These are phyloP conservation scores for Drosophila putrida DNA, from an alignment of 2,888 invertebrate genomes.

Conservation along the genomic window DNA sequence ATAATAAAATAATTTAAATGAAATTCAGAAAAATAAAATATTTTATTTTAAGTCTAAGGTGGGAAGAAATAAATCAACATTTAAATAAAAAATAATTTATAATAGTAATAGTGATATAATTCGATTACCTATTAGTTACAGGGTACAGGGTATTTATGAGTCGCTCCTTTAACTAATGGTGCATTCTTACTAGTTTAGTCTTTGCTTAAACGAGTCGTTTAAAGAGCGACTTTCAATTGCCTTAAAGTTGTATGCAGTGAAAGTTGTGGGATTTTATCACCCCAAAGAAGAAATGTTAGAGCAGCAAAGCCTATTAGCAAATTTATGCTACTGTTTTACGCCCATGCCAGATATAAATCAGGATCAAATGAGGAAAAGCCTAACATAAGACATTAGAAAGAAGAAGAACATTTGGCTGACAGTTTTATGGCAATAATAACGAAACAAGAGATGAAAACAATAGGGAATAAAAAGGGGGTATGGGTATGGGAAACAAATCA, in stretches of 20 bases:
- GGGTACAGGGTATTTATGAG: constrained; percentile 14
- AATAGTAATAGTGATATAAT: too few relatives aligned
- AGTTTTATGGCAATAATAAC: constrained; percentile 64
- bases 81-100: too few relatives aligned
- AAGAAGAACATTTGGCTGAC: constrained; percentile 67
- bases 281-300: constrained; percentile 30
- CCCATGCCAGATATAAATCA: constrained; percentile 65
- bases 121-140: too few relatives aligned
- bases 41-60: too few relatives aligned
- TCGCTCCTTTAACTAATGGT: neutral
- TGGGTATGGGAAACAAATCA: constrained; percentile 15
- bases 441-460: constrained; percentile 28
- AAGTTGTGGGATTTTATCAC: constrained; percentile 29
- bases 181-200: constrained; percentile 11
- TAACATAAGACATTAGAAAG: neutral
- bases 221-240: constrained; percentile 55
- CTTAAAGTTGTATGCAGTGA: constrained; percentile 21
- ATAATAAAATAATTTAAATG: too few relatives aligned
- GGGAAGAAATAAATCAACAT: too few relatives aligned
- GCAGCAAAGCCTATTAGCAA: constrained; percentile 55
- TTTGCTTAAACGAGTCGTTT: constrained; percentile 37
- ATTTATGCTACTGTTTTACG: constrained; percentile 60
- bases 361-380: constrained; percentile 53
- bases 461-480: constrained; percentile 21
- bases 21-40: too few relatives aligned